phyloP scores from a whole-genome alignment of 2,888 invertebrate genomes.

The Entomobrya proxima region DNA sequence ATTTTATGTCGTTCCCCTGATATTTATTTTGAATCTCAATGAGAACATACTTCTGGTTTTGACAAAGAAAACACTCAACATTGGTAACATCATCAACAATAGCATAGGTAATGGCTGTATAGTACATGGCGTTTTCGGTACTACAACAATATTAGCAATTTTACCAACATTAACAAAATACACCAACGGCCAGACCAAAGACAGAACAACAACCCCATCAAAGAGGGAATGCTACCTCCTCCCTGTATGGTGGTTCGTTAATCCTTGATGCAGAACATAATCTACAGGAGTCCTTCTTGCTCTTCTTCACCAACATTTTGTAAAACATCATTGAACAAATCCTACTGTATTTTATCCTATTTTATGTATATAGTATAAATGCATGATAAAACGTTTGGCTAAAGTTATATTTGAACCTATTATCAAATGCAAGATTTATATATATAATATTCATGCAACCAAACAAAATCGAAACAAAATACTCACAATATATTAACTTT shows the following conservation, averaged over 20 bases:
- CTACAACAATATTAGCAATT: slow-evolving; percentile 50
- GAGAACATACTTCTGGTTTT: slow-evolving; percentile 50
- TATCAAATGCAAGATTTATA: no score
- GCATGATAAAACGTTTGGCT: no score
- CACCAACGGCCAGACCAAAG: slow-evolving; percentile 43
- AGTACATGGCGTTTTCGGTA: not conserved
- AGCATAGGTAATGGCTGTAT: slow-evolving; percentile 15
- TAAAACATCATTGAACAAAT: slow-evolving; percentile 54
- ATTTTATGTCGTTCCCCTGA: slow-evolving; percentile 23
- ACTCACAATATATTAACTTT: not conserved
- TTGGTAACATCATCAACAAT: slow-evolving; percentile 17
- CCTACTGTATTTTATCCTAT: slow-evolving; percentile 31
- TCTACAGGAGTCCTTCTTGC: slow-evolving; percentile 13
- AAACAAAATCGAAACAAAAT: slow-evolving; percentile 36
- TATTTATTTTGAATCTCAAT: slow-evolving; percentile 42
- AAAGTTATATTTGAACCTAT: no score
- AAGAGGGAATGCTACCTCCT: slow-evolving; percentile 11
- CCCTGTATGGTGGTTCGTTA: not conserved
- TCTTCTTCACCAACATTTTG: slow-evolving; percentile 29
- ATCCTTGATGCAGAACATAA: slow-evolving; percentile 39
- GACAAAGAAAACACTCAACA: slow-evolving; percentile 61
- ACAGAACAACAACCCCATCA: slow-evolving; percentile 2
- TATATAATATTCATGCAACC: no score
- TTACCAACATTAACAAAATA: slow-evolving; percentile 32
- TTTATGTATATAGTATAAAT: not conserved